Evolutionary conservation across 2,113 vertebrate species (phyloP), one percentile per base, ranked within the genome.

Genomic region (Saccopteryx bilineata): DNA sequence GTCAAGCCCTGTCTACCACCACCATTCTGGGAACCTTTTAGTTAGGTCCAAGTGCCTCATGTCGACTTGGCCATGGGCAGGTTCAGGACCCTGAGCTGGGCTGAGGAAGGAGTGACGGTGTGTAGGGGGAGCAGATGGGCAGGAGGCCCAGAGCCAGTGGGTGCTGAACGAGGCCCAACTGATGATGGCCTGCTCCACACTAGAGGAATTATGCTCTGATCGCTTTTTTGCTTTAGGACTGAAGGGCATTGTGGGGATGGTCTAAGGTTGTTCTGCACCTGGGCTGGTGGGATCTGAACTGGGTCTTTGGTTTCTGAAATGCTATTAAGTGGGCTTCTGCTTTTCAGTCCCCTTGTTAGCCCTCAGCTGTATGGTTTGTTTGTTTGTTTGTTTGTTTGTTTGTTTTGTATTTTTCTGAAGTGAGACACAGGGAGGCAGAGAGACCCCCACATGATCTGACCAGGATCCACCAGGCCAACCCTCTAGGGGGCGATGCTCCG

Each of bases 21-120:
- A 74, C n/a, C 5, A 4, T 71, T 81, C 11, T 1, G 3, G 31
- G 39, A 5, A 63, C 23, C 52, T 85, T n/a, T 31, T n/a, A 74
- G 39, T 66, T 89, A 96, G 78, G 15, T 26, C 31, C 60, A 95
- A 72, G n/a, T 33, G 33, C 23, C 81, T 92, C 61, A 31, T 76
- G 17, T 19, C 19, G 26, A 65, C 1, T 33, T 7, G 60, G 87
- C n/a, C 60, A 28, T 68, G 31, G 68, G 54, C 11, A 46, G 14
- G 48, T 52, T 74, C 61, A 93, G 31, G 46, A 61, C 9, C 23
- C 33, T 24, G 18, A 24, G 26, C 14, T 52, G 18, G 28, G 26
- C 14, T 52, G 50, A n/a, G 61, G 31, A 33, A 74, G 60, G 23
- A 71, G 15, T 52, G 61, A 58, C 3, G 5, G 8, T 17, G 1